Conservation (phyloP, 2,797 vertebrate genomes). For the Helostoma temminkii region DNA sequence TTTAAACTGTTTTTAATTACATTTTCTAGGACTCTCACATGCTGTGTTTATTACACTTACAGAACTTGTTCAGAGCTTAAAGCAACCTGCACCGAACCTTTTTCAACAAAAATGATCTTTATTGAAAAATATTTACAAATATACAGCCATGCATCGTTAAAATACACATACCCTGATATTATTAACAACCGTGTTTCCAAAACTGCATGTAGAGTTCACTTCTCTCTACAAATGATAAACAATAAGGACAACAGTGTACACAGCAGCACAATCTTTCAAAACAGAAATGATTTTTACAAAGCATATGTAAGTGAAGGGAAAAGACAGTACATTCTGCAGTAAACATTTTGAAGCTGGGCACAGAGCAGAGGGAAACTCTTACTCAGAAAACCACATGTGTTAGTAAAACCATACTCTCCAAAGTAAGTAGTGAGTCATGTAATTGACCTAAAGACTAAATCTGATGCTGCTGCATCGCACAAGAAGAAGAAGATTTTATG, state of each 20-base stretch:
- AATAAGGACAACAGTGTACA: constrained; percentile 27
- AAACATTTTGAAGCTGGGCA: constrained; percentile 32
- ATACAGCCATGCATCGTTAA: constrained; percentile 16
- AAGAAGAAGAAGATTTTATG: no score
- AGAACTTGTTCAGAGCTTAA: neutral
- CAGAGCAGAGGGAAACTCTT: constrained; percentile 62
- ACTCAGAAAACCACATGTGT: constrained; percentile 63
- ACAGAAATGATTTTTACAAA: constrained; percentile 49
- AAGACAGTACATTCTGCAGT: constrained; percentile 1
- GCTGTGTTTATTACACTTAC: neutral
- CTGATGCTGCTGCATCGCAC: constrained; percentile 7
- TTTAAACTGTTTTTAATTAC: neutral
- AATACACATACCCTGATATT: constrained; percentile 45
- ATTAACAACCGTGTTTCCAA: constrained; percentile 36
- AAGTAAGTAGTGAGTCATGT: constrained; percentile 64
- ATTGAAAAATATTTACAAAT: constrained; percentile 63
- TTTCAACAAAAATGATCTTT: constrained; percentile 55
- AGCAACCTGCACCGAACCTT: neutral
- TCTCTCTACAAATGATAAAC: neutral
- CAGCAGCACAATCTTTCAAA: constrained; percentile 21
- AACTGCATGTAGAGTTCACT: constrained; percentile 4
- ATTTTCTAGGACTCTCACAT: neutral
- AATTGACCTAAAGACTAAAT: constrained; percentile 31
- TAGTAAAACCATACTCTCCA: constrained; percentile 49
- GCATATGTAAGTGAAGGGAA: constrained; percentile 6